Evolutionary conservation across 2,113 vertebrate species (phyloP).

Genomic region (Rissa tridactyla): DNA sequence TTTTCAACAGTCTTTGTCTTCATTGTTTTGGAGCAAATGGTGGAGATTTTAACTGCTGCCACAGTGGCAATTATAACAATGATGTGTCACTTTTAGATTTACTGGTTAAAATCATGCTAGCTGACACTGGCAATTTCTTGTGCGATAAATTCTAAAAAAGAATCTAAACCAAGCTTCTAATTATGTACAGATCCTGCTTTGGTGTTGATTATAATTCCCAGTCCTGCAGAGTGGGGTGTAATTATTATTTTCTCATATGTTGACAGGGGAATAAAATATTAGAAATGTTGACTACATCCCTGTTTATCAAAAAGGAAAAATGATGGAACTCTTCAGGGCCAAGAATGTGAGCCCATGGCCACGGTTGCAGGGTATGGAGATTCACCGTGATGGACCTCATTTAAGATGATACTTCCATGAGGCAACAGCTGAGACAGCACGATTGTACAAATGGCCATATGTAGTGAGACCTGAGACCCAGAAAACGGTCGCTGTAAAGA

Average conservation of each 20-base stretch:
- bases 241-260: conserved; percentile 43
- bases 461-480: background rate
- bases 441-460: background rate
- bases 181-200: conserved; percentile 25
- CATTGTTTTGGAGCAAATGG: background rate
- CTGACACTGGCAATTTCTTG: background rate
- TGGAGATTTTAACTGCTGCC: background rate
- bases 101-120: background rate
- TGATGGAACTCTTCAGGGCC: background rate
- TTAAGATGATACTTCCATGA: background rate
- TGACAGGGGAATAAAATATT: conserved; percentile 30
- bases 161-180: conserved; percentile 39
- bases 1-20: background rate
- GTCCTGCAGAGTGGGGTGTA: conserved; percentile 32
- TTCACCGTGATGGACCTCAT: background rate
- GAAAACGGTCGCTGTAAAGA: background rate
- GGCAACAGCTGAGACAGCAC: background rate
- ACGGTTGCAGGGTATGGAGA: background rate
- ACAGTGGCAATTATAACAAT: background rate
- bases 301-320: background rate
- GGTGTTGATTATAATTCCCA: conserved; percentile 50
- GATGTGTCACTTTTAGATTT: background rate
- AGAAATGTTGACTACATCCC: background rate
- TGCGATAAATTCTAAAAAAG: background rate
- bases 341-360: background rate